Conservation (phyloP, 2,113 vertebrate genomes). For the Pelodiscus sinensis region DNA sequence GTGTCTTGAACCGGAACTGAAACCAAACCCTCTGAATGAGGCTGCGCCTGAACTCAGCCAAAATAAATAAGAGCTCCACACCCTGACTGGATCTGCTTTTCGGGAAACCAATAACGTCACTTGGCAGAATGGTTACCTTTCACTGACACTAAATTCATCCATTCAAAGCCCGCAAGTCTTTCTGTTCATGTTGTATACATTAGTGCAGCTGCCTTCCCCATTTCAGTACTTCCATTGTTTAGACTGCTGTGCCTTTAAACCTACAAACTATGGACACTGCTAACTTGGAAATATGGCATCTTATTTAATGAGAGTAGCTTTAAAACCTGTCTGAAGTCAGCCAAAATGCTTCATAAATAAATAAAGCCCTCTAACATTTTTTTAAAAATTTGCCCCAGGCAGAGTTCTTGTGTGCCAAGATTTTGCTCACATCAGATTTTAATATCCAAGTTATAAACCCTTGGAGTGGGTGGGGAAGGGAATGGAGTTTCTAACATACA, state of each 20-base stretch:
- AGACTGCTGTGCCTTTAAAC: not conserved
- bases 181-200: fast-evolving
- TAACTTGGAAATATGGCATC: not conserved
- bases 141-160: not conserved
- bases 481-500: not conserved
- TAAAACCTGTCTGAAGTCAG: not conserved
- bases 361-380: not conserved
- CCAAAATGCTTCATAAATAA: constrained; percentile 1
- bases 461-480: not conserved
- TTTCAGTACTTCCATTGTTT: not conserved
- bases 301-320: not conserved
- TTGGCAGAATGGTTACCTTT: not conserved
- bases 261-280: not conserved
- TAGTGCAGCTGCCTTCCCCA: not conserved
- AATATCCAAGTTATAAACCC: not conserved
- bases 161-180: not conserved
- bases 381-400: not conserved
- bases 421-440: not conserved
- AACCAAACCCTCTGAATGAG: not conserved
- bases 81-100: not conserved
- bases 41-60: not conserved
- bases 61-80: not conserved
- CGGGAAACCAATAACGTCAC: not conserved
- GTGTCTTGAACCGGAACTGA: not conserved
- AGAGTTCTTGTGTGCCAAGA: not conserved